Base-by-base conservation (phyloP, 2,888 invertebrate genomes). In the Syritta pipiens region DNA sequence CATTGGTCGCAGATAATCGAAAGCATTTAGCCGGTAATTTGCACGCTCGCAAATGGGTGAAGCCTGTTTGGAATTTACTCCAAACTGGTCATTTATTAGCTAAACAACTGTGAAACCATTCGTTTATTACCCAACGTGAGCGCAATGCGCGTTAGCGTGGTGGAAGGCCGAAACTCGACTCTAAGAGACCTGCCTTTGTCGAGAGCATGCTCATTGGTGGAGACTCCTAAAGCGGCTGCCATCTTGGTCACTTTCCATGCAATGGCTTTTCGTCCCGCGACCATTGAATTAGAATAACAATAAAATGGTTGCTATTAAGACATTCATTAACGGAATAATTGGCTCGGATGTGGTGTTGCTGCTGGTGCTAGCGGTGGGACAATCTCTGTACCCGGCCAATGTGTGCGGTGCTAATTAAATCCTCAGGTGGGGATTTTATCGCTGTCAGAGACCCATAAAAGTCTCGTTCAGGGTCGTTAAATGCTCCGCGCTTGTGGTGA, bases 31-130 rank as follows among this genome's bases (percentile, higher is more conserved):
- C 74, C 40, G 48, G 44, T 46, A 74, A 67, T 59, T 74, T 67
- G 59, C 74, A 74, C 67, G 67, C 65, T 74, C 37, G 53, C 68
- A 32, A 67, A 60, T 68, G 63, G 74, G 72, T 60, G 69, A 74
- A 75, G 75, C 63, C 82, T 82, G 68, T 81, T 83, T 83, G 67
- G 82, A 83, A 83, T 83, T 82, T 82, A 83, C 68, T 68, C 81
- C 75, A 62, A 82, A 81, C 81, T 62, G 81, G 75, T 72, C 77
- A 81, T 74, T 82, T 75, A 68, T 82, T 79, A 82, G 69, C 82
- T 81, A 77, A 83, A 82, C 82, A 81, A 83, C 81, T 83, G 81
- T 81, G 82, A 82, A 77, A 81, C 82, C 81, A 83, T 83, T 83
- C 81, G 83, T 83, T 82, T 83, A 83, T 82, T 59, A 51, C 46